Evolutionary conservation across 2,113 vertebrate genomes (phyloP).

Genomic region (Eira barbara): DNA sequence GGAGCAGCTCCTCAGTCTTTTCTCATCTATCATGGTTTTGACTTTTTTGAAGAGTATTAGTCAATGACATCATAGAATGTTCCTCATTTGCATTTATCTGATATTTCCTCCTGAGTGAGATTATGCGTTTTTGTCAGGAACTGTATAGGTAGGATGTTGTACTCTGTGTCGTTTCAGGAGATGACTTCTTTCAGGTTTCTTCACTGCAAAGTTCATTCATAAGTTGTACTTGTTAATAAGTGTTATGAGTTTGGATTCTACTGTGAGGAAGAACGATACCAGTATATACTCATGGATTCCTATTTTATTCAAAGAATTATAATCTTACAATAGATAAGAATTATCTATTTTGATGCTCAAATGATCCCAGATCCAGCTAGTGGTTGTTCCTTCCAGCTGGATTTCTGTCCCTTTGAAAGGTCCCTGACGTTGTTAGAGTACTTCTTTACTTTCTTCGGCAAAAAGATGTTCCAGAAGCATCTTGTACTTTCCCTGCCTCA

Average conservation of each 20-base stretch:
- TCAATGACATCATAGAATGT: background rate
- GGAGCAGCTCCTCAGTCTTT: background rate
- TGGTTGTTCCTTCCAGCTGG: background rate
- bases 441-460: background rate
- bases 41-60: background rate
- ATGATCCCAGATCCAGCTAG: background rate
- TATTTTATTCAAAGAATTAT: background rate
- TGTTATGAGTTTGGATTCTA: background rate
- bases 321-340: background rate
- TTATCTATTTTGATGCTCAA: background rate
- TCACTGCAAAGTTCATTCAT: background rate
- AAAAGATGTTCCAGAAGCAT: background rate
- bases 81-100: background rate
- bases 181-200: background rate
- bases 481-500: background rate
- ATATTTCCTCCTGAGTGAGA: background rate
- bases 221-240: background rate
- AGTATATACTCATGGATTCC: background rate
- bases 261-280: background rate
- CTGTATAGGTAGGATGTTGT: background rate
- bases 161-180: background rate
- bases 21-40: background rate
- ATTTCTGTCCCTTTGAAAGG: background rate
- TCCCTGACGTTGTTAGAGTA: background rate
- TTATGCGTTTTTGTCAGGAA: background rate